Evolutionary conservation across 2,888 invertebrate species (phyloP).

Genomic region (Idaea straminata): DNA sequence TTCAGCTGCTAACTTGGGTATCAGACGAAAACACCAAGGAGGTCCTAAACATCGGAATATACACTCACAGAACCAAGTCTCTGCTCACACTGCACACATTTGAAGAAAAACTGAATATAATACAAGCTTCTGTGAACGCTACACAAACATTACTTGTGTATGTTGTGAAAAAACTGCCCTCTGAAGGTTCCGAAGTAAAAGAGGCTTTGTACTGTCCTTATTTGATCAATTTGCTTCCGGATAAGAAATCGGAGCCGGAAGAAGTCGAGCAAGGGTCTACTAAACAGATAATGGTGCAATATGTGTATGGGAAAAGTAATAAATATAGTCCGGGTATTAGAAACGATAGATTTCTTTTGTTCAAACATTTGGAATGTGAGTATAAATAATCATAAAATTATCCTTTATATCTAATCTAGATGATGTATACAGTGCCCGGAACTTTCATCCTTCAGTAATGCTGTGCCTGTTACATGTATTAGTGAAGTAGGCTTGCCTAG

Average conservation of each 20-base stretch:
- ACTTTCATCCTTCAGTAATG: too few species aligned
- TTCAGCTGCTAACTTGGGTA: constrained; percentile 85
- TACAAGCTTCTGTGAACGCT: constrained; percentile 89
- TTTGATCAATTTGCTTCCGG: constrained; percentile 79
- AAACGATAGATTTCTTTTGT: constrained; percentile 84
- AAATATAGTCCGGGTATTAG: constrained; percentile 73
- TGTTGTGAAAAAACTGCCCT: constrained; percentile 80
- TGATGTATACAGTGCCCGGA: too few species aligned
- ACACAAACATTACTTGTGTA: constrained; percentile 84
- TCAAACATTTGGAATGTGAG: constrained; percentile 90
- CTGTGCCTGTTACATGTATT: too few species aligned
- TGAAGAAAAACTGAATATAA: constrained; percentile 82
- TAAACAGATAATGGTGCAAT: constrained; percentile 90
- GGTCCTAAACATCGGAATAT: constrained; percentile 79
- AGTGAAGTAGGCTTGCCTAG: too few species aligned
- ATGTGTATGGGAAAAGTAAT: constrained; percentile 83
- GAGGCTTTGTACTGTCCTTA: constrained; percentile 82
- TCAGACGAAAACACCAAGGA: constrained; percentile 49
- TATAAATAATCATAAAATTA: constrained; percentile 21
- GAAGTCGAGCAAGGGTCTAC: constrained; percentile 77
- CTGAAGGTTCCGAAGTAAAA: constrained; percentile 46
- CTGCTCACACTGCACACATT: constrained; percentile 83
- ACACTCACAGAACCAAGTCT: constrained; percentile 80
- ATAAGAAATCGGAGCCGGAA: constrained; percentile 54
- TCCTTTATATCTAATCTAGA: background rate